Percentiles rank a stretch among this genome's conserved stretches.
phyloP scores from a whole-genome alignment of 2,113 vertebrate genomes.

The Sinocyclocheilus anophthalmus region DNA sequence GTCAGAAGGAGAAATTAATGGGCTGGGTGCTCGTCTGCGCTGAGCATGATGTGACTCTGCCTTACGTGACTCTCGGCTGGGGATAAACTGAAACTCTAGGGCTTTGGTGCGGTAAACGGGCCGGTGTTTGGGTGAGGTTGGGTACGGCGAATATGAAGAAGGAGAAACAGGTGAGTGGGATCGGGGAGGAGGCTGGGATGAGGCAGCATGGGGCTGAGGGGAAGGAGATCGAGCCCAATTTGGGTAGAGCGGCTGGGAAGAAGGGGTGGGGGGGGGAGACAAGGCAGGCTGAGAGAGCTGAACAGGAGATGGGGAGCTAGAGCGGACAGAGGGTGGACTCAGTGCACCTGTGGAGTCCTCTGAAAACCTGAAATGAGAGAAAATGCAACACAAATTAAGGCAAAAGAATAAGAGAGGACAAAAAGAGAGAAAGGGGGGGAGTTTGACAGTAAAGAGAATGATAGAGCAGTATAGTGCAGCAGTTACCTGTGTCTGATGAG shows the following conservation, averaged over 20 bases:
- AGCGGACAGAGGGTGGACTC: slow-evolving; percentile 68
- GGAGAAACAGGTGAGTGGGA: slow-evolving; percentile 80
- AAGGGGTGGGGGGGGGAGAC: no score
- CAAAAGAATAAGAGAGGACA: slow-evolving; percentile 27
- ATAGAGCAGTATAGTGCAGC: no score
- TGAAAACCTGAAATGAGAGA: slow-evolving; percentile 75
- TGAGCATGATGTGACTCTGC: slow-evolving; percentile 76
- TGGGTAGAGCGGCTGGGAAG: no score
- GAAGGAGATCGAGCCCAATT: slow-evolving; percentile 75
- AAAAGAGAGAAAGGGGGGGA: slow-evolving; percentile 57
- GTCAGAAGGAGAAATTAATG: slow-evolving; percentile 84
- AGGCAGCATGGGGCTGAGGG: slow-evolving; percentile 75
- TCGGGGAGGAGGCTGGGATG: slow-evolving; percentile 76
- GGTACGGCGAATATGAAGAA: slow-evolving; percentile 80
- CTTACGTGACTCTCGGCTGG: slow-evolving; percentile 77
- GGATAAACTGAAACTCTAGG: slow-evolving; percentile 80
- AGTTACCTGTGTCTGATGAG: no score
- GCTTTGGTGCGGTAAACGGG: slow-evolving; percentile 79
- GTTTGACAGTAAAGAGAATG: slow-evolving; percentile 44
- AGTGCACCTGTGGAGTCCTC: slow-evolving; percentile 83
- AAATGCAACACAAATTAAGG: slow-evolving; percentile 35
- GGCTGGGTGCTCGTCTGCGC: slow-evolving; percentile 85
- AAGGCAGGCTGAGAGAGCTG: no score
- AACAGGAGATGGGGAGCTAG: no score
- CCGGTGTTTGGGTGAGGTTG: slow-evolving; percentile 79